Conservation (phyloP, 1,140 invertebrate species). For the Fopius arisanus region DNA sequence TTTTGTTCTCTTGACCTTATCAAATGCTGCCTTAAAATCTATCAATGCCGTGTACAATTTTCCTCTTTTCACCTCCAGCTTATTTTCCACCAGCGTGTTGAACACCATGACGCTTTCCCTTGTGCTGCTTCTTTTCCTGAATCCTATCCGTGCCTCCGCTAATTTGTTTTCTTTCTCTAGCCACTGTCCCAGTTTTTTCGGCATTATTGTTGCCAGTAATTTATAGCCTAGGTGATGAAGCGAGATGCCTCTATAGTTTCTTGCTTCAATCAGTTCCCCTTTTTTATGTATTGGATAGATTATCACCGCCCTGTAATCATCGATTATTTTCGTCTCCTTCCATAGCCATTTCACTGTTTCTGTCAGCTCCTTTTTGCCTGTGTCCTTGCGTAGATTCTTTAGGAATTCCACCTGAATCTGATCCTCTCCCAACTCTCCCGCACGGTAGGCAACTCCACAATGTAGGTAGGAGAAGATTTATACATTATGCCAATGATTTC, state of each 20-base stretch:
- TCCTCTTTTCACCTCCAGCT: no score
- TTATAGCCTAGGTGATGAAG: conserved; percentile 1
- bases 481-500: no score
- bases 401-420: not conserved
- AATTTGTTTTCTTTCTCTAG: no score
- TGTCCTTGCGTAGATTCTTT: not conserved
- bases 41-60: no score
- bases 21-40: no score
- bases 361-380: not conserved
- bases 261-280: not conserved
- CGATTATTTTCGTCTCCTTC: not conserved
- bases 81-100: no score
- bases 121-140: no score
- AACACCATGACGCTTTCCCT: not conserved
- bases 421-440: not conserved
- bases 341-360: not conserved
- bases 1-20: no score
- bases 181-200: not conserved
- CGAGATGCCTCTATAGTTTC: conserved; percentile 1
- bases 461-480: no score
- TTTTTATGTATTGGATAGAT: not conserved
- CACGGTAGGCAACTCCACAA: no score
- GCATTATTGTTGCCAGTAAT: not conserved
- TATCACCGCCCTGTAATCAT: not conserved
- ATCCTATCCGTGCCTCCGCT: no score